phyloP scores from a whole-genome alignment of 2,113 vertebrate species.

The Corvus hawaiiensis region DNA sequence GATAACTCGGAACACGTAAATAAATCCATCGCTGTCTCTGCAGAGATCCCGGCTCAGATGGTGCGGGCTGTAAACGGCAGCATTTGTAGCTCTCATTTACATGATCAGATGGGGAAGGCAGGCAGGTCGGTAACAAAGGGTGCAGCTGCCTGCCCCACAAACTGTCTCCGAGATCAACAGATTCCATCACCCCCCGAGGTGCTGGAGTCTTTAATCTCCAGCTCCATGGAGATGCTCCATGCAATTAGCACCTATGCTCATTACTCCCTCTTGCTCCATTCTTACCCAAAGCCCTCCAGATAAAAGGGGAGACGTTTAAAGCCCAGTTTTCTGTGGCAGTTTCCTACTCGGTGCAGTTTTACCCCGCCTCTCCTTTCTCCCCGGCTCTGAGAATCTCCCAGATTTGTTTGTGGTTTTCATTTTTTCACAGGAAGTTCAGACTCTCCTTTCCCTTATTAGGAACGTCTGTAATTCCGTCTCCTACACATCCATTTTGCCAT shows the following conservation, averaged over 20 bases:
- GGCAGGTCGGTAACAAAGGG: background rate
- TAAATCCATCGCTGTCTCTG: background rate
- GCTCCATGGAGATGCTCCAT: constrained; percentile 10
- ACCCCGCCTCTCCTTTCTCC: background rate
- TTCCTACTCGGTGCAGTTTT: background rate
- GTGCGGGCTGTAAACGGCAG: background rate
- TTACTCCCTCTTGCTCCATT: background rate
- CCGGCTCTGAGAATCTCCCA: background rate
- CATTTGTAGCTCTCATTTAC: background rate
- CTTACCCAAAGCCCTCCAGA: constrained; percentile 33
- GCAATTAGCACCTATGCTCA: constrained; percentile 37
- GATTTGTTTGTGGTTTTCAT: constrained; percentile 12
- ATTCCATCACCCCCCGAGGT: constrained; percentile 33
- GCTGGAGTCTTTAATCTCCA: constrained; percentile 34
- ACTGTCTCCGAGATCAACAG: constrained; percentile 17
- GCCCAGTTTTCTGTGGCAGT: background rate
- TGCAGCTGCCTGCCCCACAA: constrained; percentile 31
- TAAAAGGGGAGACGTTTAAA: constrained; percentile 35
- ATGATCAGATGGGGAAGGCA: background rate
- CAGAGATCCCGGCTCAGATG: background rate
- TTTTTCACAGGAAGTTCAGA: constrained; percentile 30
- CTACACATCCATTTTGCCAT: background rate
- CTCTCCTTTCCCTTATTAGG: background rate
- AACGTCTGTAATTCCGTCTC: background rate
- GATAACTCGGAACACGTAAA: background rate